These are phyloP conservation scores for Eristalinus aeneus DNA, from an alignment of 2,888 invertebrate species.

Conservation along the genomic window DNA sequence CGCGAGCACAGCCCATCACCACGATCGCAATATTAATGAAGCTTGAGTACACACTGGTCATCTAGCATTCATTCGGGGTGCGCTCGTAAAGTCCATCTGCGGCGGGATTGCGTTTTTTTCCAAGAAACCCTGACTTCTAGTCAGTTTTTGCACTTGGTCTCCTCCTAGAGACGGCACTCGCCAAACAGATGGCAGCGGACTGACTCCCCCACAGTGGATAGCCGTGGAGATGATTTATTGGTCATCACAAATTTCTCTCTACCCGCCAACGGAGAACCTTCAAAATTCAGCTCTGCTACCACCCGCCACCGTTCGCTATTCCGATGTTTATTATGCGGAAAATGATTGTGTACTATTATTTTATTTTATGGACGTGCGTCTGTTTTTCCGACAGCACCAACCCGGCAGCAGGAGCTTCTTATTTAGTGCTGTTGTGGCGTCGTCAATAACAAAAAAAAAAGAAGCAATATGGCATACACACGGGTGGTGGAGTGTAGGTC, in stretches of 20 bases:
- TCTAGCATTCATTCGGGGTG: constrained; percentile 26
- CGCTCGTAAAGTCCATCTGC: constrained; percentile 17
- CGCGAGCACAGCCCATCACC: background rate
- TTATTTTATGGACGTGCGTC: constrained; percentile 38
- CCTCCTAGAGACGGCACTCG: background rate
- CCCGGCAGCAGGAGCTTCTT: constrained; percentile 4
- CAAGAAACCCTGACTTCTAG: background rate
- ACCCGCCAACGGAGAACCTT: background rate
- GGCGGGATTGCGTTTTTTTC: background rate
- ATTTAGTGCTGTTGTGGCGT: constrained; percentile 32
- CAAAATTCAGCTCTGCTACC: background rate
- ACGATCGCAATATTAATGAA: constrained; percentile 20
- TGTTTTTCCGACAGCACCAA: constrained; percentile 23
- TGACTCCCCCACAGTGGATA: background rate
- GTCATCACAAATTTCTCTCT: background rate
- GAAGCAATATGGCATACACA: background rate
- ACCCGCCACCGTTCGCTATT: background rate
- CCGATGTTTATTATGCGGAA: constrained; percentile 38
- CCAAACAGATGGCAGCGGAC: background rate
- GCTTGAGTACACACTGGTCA: background rate
- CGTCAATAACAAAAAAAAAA: constrained; percentile 3
- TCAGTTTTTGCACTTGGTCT: background rate
- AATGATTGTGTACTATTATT: constrained; percentile 44
- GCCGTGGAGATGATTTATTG: background rate
- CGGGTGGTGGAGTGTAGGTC: background rate